Conservation (phyloP, 2,113 vertebrate genomes). For the Phocoena sinus region DNA sequence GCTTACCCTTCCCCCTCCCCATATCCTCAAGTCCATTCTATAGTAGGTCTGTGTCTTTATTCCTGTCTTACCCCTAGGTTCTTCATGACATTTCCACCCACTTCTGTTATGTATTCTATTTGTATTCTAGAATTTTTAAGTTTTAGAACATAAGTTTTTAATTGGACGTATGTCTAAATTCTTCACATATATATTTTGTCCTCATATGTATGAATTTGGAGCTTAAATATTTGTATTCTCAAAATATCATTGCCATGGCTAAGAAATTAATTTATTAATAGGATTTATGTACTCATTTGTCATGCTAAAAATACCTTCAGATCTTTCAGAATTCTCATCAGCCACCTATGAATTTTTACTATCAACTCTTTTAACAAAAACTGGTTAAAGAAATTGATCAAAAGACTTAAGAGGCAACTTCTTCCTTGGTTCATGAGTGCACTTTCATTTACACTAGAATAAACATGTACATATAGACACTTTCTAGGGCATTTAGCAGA, state of each 20-base stretch:
- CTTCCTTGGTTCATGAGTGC: background rate
- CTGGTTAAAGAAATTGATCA: conserved; percentile 14
- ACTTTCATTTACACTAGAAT: background rate
- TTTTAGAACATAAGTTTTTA: background rate
- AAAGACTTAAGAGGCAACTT: background rate
- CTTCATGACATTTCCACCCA: no score
- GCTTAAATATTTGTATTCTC: conserved; percentile 28
- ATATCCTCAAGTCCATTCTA: no score
- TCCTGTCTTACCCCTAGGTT: no score
- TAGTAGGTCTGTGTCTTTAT: no score
- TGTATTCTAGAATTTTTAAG: background rate
- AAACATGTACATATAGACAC: background rate
- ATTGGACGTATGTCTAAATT: background rate
- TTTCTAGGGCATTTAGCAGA: background rate
- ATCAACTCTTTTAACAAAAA: background rate
- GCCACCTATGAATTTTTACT: conserved; percentile 19
- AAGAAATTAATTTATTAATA: conserved; percentile 26
- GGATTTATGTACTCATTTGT: background rate
- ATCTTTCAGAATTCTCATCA: conserved; percentile 11
- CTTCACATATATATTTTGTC: background rate
- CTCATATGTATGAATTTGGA: background rate
- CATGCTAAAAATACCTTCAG: background rate
- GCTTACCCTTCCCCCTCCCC: no score
- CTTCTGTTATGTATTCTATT: background rate
- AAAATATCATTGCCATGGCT: background rate